Percentiles rank a stretch among this genome's conserved stretches.
phyloP scores from a whole-genome alignment of 1,140 invertebrate species.

The Scaptomyza pallida region DNA sequence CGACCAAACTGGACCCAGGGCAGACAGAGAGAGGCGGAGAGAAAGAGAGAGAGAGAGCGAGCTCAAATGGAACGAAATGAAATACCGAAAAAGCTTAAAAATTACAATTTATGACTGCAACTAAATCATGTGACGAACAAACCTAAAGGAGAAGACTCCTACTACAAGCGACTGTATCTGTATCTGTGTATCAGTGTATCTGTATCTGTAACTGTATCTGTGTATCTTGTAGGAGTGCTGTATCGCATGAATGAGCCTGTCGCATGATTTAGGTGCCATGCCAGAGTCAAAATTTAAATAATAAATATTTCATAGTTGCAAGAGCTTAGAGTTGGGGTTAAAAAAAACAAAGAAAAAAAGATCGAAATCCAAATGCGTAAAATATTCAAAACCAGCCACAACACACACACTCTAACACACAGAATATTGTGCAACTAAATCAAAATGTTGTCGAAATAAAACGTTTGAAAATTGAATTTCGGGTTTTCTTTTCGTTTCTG shows the following conservation, averaged over 20 bases:
- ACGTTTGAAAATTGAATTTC: slow-evolving; percentile 80
- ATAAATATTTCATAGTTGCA: slow-evolving; percentile 78
- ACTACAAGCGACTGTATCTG: background rate
- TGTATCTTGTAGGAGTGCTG: slow-evolving; percentile 44
- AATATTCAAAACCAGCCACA: slow-evolving; percentile 65
- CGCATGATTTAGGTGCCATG: slow-evolving; percentile 70
- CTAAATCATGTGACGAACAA: slow-evolving; percentile 75
- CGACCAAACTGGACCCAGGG: slow-evolving; percentile 16
- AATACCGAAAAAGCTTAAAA: slow-evolving; percentile 78
- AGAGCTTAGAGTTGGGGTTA: slow-evolving; percentile 21
- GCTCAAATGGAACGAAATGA: slow-evolving; percentile 59
- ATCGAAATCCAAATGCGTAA: slow-evolving; percentile 67
- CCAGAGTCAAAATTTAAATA: slow-evolving; percentile 74
- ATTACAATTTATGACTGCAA: slow-evolving; percentile 76
- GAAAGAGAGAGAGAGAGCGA: too few species aligned
- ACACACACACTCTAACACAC: slow-evolving; percentile 21
- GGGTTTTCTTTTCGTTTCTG: slow-evolving; percentile 12
- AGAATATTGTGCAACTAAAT: slow-evolving; percentile 68
- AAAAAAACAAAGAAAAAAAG: slow-evolving; percentile 47
- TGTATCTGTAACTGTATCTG: slow-evolving; percentile 47
- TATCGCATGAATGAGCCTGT: slow-evolving; percentile 63
- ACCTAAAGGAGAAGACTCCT: slow-evolving; percentile 28
- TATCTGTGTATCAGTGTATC: slow-evolving; percentile 36
- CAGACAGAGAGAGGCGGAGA: too few species aligned
- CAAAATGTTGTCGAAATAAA: slow-evolving; percentile 80